A percentile compares a stretch with the other conserved stretches of the same genome.
Conservation (phyloP, 1,140 invertebrate genomes). For the Babylonia areolata region DNA sequence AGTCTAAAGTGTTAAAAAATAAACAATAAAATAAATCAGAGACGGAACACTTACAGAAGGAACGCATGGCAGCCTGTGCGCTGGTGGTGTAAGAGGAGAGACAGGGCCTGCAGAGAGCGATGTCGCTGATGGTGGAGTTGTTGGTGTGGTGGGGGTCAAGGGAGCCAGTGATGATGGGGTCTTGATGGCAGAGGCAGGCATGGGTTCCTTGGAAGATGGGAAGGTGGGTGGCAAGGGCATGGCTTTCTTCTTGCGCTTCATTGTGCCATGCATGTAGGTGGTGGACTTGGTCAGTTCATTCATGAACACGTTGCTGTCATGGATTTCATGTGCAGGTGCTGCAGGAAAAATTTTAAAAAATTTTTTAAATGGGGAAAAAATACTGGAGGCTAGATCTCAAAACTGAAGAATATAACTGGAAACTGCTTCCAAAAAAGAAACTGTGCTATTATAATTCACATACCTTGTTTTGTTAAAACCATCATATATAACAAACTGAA, state of each 20-base stretch:
- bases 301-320: conserved; percentile 95
- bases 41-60: conserved; percentile 65
- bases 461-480: too few relatives aligned
- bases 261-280: conserved; percentile 44
- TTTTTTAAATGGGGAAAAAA: neutral
- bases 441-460: too few relatives aligned
- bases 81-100: conserved; percentile 60
- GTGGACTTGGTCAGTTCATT: conserved; percentile 83
- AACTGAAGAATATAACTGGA: too few relatives aligned
- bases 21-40: conserved; percentile 28
- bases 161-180: conserved; percentile 58
- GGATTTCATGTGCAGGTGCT: conserved; percentile 77
- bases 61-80: conserved; percentile 66
- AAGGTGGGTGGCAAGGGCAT: conserved; percentile 62
- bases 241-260: conserved; percentile 81
- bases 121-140: conserved; percentile 38
- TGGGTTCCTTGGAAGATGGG: conserved; percentile 40
- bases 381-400: too few relatives aligned
- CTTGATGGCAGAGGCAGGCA: conserved; percentile 55
- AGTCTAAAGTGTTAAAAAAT: too few relatives aligned
- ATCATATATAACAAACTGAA: too few relatives aligned
- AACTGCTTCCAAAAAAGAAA: too few relatives aligned
- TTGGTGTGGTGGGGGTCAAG: conserved; percentile 34
- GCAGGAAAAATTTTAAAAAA: conserved; percentile 9
- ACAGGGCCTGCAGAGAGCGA: conserved; percentile 28